Evolutionary conservation across 2,797 vertebrate genomes (phyloP).

Genomic region (Amniataba percoides): DNA sequence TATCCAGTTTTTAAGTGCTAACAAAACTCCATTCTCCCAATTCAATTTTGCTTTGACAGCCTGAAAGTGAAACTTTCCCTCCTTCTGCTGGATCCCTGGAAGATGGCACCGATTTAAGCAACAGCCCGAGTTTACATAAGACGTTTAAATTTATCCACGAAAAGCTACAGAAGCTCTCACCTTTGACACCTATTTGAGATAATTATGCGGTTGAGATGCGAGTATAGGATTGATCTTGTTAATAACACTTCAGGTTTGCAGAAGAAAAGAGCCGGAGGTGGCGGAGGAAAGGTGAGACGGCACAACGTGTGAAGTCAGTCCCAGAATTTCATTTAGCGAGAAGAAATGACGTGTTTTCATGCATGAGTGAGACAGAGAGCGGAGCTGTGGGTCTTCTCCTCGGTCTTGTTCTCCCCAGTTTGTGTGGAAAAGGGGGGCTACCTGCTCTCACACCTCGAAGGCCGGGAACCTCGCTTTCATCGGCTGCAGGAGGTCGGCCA

Average conservation of each 20-base stretch:
- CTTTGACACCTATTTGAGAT: conserved; percentile 3
- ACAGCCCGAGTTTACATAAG: conserved; percentile 23
- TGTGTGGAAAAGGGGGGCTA: conserved; percentile 6
- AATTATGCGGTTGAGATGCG: conserved; percentile 6
- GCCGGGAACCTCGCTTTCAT: conserved; percentile 92
- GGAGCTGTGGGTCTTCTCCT: conserved; percentile 18
- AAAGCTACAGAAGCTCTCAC: conserved; percentile 34
- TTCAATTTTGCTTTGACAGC: background rate
- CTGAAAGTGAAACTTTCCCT: background rate
- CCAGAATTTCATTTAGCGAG: background rate
- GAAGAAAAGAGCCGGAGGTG: conserved; percentile 20
- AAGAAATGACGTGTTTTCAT: conserved; percentile 10
- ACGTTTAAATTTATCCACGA: conserved; percentile 26
- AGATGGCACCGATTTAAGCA: conserved; percentile 18
- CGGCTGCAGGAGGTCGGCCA: conserved; percentile 93
- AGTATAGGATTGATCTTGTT: conserved; percentile 27
- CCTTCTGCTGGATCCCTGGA: background rate
- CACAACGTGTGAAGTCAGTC: conserved; percentile 2
- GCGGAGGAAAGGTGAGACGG: no score
- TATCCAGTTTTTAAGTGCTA: conserved; percentile 18
- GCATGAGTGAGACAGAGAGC: conserved; percentile 22
- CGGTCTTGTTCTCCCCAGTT: conserved; percentile 2
- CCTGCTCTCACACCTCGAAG: conserved; percentile 89
- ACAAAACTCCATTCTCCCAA: background rate
- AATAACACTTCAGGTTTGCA: conserved; percentile 21